Conservation (phyloP, 30 jellyfish, hydroid and myxozoan species). For the Aurelia aurita complex sp. Pacific region DNA sequence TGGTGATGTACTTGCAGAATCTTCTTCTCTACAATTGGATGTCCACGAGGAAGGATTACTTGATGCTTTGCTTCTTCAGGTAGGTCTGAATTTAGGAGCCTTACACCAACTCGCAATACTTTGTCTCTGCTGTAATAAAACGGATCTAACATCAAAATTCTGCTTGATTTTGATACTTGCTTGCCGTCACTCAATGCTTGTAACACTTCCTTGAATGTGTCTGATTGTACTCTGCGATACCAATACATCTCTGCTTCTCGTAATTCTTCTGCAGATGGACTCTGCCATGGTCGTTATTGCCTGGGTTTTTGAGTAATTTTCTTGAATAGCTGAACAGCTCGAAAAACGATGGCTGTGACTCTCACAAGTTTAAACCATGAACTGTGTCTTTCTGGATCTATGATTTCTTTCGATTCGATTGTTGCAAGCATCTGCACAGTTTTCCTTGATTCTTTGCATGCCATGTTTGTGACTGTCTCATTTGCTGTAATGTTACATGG, state of each 20-base stretch:
- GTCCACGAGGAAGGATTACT: constrained; percentile 5
- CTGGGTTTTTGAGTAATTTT: not conserved
- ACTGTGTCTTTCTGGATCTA: not conserved
- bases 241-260: too few relatives aligned
- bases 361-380: not conserved
- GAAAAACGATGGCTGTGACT: constrained; percentile 1
- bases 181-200: too few relatives aligned
- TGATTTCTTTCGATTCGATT: not conserved
- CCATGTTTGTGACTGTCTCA: constrained; percentile 2
- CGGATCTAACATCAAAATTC: too few relatives aligned
- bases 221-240: too few relatives aligned
- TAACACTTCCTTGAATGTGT: too few relatives aligned
- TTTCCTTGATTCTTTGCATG: not conserved
- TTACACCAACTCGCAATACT: too few relatives aligned
- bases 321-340: constrained; percentile 2
- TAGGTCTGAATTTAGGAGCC: too few relatives aligned
- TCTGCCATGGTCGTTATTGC: not conserved
- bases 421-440: constrained; percentile 6
- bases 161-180: too few relatives aligned
- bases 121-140: too few relatives aligned
- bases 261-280: not conserved
- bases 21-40: not conserved
- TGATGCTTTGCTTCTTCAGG: constrained; percentile 14
- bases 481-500: not conserved
- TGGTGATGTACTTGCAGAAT: not conserved